These are phyloP conservation scores for Spongia lamella DNA, from an alignment of 37 sponge, comb jelly and placozoan species.

Conservation along the genomic window DNA sequence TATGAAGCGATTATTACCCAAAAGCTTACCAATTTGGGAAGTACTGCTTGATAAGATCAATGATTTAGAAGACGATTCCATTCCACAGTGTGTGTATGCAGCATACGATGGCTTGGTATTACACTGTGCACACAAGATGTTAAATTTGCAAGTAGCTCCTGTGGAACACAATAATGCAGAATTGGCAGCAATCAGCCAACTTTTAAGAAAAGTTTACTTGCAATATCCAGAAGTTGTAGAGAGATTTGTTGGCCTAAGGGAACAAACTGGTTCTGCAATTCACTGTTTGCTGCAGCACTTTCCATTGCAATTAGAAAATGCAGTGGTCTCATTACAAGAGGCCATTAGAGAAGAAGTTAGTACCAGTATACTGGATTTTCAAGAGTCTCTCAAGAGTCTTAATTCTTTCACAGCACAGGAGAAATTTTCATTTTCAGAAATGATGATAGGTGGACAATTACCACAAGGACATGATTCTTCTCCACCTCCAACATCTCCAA, in stretches of 20 bases:
- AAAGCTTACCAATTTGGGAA: conserved; percentile 70
- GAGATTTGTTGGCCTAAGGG: conserved; percentile 35
- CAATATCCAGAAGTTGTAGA: conserved; percentile 63
- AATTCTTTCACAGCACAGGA: conserved; percentile 28
- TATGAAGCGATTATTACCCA: conserved; percentile 55
- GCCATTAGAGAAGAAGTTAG: conserved; percentile 57
- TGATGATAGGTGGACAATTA: background rate
- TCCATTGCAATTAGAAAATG: conserved; percentile 39
- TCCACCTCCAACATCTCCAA: background rate
- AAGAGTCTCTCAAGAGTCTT: conserved; percentile 37
- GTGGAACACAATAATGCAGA: background rate
- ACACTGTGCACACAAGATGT: conserved; percentile 26
- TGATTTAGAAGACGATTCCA: conserved; percentile 62
- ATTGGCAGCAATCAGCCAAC: conserved; percentile 27
- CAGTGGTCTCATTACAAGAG: conserved; percentile 33
- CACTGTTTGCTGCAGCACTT: conserved; percentile 55
- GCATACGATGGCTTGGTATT: conserved; percentile 68
- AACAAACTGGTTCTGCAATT: conserved; percentile 35
- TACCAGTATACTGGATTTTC: conserved; percentile 54
- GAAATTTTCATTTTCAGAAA: conserved; percentile 1
- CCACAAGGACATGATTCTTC: background rate
- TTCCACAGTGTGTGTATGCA: conserved; percentile 61
- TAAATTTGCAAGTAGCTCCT: conserved; percentile 10
- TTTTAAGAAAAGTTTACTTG: conserved; percentile 76
- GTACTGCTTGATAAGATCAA: conserved; percentile 64